These are phyloP conservation scores for Therioaphis trifolii DNA, from an alignment of 2,888 invertebrate species.

Conservation along the genomic window DNA sequence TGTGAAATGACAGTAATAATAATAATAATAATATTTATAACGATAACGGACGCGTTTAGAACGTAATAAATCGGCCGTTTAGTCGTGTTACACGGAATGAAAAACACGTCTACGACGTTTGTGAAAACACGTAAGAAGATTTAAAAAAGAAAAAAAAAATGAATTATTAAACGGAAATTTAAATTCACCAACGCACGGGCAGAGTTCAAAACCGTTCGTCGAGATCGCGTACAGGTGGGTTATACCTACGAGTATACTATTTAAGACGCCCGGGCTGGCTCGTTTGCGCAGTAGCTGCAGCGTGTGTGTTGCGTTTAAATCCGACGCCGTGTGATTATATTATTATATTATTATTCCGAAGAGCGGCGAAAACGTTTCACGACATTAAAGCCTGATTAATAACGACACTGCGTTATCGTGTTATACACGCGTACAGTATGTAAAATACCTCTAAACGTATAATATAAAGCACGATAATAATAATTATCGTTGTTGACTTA, in stretches of 20 bases:
- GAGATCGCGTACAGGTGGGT: background rate
- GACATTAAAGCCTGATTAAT: constrained; percentile 41
- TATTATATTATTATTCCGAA: background rate
- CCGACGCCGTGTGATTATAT: no score
- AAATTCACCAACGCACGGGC: background rate
- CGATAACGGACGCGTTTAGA: constrained; percentile 8
- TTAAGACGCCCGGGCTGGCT: no score
- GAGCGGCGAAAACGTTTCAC: background rate
- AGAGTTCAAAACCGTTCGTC: background rate
- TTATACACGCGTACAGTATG: no score
- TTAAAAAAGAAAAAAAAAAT: no score
- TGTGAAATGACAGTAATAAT: background rate
- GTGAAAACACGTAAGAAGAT: constrained; percentile 51
- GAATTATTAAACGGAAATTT: constrained; percentile 33
- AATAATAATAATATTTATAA: background rate
- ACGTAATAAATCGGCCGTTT: constrained; percentile 45
- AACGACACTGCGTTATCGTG: background rate
- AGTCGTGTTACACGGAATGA: background rate
- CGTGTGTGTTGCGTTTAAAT: background rate
- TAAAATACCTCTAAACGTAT: no score
- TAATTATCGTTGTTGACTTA: background rate
- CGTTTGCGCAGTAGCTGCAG: no score
- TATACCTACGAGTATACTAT: no score
- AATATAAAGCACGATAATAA: no score
- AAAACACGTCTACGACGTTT: constrained; percentile 16